These are phyloP conservation scores for Hirtodrosophila cameraria DNA, from an alignment of 2,888 invertebrate species.

Conservation along the genomic window DNA sequence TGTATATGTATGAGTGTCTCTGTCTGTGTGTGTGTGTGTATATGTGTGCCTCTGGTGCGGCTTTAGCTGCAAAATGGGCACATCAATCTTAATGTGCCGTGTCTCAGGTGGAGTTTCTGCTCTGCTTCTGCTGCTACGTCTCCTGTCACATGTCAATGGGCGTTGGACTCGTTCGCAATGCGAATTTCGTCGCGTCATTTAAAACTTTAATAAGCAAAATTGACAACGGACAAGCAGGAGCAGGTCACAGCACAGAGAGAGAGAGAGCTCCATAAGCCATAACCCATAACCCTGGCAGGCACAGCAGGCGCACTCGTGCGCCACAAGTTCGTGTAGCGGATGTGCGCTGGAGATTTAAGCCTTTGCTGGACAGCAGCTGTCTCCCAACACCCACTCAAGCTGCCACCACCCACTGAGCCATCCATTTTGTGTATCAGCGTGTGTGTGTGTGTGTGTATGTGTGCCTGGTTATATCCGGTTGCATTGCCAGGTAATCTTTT, in stretches of 20 bases:
- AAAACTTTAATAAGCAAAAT: slow-evolving; percentile 77
- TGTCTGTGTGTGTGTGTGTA: slow-evolving; percentile 23
- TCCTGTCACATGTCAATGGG: slow-evolving; percentile 71
- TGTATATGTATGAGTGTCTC: slow-evolving; percentile 1
- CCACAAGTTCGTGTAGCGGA: slow-evolving; percentile 75
- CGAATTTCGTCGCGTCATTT: slow-evolving; percentile 76
- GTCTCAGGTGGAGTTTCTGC: slow-evolving; percentile 61
- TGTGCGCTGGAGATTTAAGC: slow-evolving; percentile 76
- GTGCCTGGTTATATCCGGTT: slow-evolving; percentile 64
- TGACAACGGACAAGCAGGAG: slow-evolving; percentile 64
- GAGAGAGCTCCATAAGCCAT: background rate
- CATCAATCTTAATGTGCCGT: slow-evolving; percentile 73
- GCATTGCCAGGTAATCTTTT: slow-evolving; percentile 79
- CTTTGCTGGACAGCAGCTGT: slow-evolving; percentile 44
- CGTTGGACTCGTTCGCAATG: slow-evolving; percentile 56
- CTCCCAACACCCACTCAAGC: slow-evolving; percentile 23
- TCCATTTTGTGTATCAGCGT: slow-evolving; percentile 12
- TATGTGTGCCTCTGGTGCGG: slow-evolving; percentile 13
- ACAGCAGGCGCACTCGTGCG: slow-evolving; percentile 64
- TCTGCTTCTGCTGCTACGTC: slow-evolving; percentile 9
- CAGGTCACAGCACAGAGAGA: slow-evolving; percentile 14
- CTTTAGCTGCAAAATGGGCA: slow-evolving; percentile 58
- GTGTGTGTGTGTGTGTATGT: slow-evolving; percentile 18
- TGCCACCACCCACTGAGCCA: slow-evolving; percentile 23
- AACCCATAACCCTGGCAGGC: background rate